These are phyloP conservation scores for Drosophila antonietae DNA, from an alignment of 2,888 invertebrate species.

Conservation along the genomic window DNA sequence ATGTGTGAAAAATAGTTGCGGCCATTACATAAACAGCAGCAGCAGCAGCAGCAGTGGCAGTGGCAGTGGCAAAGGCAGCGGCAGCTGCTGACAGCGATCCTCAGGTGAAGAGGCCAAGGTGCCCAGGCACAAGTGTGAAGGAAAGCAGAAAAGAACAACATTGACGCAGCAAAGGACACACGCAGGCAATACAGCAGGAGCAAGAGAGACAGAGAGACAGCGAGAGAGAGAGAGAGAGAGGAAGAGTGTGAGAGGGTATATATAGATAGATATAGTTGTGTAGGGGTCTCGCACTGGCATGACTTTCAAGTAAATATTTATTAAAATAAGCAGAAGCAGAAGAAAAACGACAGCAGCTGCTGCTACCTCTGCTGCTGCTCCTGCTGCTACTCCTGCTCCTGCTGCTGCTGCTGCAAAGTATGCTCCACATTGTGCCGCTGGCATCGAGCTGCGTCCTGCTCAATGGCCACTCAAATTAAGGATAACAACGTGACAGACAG, in stretches of 20 bases:
- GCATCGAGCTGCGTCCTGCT: conserved; percentile 39
- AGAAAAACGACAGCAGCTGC: conserved; percentile 1
- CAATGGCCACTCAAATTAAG: conserved; percentile 80
- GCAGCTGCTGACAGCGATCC: conserved; percentile 66
- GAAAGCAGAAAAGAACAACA: conserved; percentile 20
- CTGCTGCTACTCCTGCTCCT: not conserved
- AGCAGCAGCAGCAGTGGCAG: conserved; percentile 32
- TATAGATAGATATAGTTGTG: conserved; percentile 2
- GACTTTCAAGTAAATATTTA: conserved; percentile 74
- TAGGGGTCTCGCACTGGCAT: conserved; percentile 39
- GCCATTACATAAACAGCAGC: conserved; percentile 53
- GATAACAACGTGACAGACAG: conserved; percentile 70
- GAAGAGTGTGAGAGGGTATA: conserved; percentile 11
- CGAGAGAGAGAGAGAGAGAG: not conserved
- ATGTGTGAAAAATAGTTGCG: conserved; percentile 69
- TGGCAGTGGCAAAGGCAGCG: conserved; percentile 24
- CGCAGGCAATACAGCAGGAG: not conserved
- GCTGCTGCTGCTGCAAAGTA: conserved; percentile 27
- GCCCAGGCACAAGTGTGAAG: conserved; percentile 18
- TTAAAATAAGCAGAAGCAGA: conserved; percentile 48
- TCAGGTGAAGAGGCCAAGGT: conserved; percentile 45
- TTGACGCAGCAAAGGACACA: conserved; percentile 33
- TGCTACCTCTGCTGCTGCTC: not conserved
- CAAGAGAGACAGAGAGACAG: too few species aligned
- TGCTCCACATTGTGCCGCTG: conserved; percentile 43